Evolutionary conservation across 2,888 invertebrate species (phyloP).

Genomic region (Pilophorus perplexus): DNA sequence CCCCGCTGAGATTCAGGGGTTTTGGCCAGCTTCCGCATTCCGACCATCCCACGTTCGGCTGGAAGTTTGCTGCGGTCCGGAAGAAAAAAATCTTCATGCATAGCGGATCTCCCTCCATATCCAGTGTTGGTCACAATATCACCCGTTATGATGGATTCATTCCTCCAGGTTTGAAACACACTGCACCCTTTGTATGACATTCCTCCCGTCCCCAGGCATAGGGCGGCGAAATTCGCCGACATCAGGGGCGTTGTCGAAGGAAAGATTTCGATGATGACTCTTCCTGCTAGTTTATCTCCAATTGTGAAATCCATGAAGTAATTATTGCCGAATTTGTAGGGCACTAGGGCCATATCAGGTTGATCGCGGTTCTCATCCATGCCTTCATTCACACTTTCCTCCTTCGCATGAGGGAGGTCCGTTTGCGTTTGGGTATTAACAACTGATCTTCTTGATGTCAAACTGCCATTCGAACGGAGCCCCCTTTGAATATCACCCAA

Average conservation of each 20-base stretch:
- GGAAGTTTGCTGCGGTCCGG: neutral
- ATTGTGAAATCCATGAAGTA: neutral
- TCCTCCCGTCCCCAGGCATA: neutral
- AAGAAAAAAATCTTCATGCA: neutral
- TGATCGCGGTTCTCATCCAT: no score
- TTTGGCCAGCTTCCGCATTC: conserved; percentile 5
- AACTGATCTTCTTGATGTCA: no score
- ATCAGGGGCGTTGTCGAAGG: conserved; percentile 1
- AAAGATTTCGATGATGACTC: conserved; percentile 11
- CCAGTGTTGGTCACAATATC: conserved; percentile 2
- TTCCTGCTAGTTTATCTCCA: neutral
- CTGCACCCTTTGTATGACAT: neutral
- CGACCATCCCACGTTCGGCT: neutral
- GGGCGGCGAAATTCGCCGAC: conserved; percentile 20
- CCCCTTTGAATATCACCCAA: no score
- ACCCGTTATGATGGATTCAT: conserved; percentile 14
- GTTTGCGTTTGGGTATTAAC: no score
- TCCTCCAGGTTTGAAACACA: conserved; percentile 6
- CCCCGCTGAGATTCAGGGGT: neutral
- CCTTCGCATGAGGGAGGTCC: no score
- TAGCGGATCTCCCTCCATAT: neutral
- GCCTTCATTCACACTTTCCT: no score
- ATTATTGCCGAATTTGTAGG: no score
- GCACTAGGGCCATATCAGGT: no score
- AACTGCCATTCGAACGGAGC: no score